Base-by-base conservation (phyloP, 2,888 invertebrate species). In the Macaria notata region DNA sequence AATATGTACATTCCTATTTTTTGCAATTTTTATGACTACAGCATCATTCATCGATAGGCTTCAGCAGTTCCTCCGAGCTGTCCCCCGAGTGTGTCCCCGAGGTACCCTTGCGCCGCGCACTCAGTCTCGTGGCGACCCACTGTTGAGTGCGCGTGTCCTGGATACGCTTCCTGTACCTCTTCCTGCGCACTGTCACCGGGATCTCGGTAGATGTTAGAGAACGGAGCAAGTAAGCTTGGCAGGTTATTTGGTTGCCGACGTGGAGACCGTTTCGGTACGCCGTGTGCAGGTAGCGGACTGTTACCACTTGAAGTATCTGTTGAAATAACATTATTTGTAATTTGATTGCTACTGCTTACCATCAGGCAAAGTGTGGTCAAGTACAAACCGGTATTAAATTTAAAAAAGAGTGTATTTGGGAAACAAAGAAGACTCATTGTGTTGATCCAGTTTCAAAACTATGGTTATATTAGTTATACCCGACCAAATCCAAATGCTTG, bases 221-320 rank as follows among this genome's bases (percentile, higher is more conserved):
- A 0, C 88, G 84, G 3, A 90, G 72, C 4, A 91, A 68, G 64
- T 86, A 90, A 4, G 90, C 88, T 38, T 78, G 76, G 63, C 89
- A 86, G 0, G 76, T 70, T 9, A 84, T 79, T 49, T 81, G 84
- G 65, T 88, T 86, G n/a, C 82, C 89, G 9, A 82, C 78, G 62
- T 89, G 85, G 0, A 91, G 65, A 0, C 90, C 90, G 54, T 81
- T 85, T 19, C 81, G 78, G 66, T 90, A 90, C 0, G 90, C 90
- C 3, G 90, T 91, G 65, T 91, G 90, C 2, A 91, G 79, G 59
- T 88, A 91, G 3, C 90, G 79, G 1, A 81, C 87, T 6, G 87
- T 85, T 59, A 85, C 72, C 39, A 83, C 82, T 83, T 91, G 90
- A 3, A 88, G 62, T 57, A 88, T 81, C 90, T 91, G 61, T 36